Base-by-base conservation (phyloP, 2,113 vertebrate species). In the Ochotona curzoniae region DNA sequence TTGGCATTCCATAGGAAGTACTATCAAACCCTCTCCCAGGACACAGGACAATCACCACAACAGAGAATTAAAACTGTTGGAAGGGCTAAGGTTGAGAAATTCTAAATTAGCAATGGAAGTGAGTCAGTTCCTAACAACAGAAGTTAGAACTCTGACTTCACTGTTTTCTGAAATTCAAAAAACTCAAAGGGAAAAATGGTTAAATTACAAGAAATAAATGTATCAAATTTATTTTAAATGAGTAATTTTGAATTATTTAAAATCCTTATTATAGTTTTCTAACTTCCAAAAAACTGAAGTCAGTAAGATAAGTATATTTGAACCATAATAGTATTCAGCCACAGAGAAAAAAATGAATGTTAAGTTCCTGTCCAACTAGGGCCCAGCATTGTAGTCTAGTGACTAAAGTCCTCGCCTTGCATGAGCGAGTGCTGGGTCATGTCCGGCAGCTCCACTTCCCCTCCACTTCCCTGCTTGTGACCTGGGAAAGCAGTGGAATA, bases 181-280 rank as follows among this genome's bases (percentile, higher is more conserved):
- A 88, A 80, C 64, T n/a, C 70, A 7, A 21, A 86, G 38, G 15
- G 32, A 20, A 61, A 92, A 83, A 63, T 10, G 4, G 13, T 38
- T n/a, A 87, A 63, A 90, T 80, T 67, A 83, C 38, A 87, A 86
- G 32, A 83, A 95, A 82, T 54, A 63, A 75, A 84, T 83, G 7
- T 35, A 70, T 1, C 10, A 8, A 32, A 47, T 83, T 81, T 61
- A 83, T 83, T 80, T 80, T 30, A 93, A 93, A 81, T 23, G 47
- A 35, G 38, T 1, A 14, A 69, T 32, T 94, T 93, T 81, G 89
- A 76, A 30, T 91, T 76, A 89, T 49, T 57, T 80, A 74, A 87
- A n/a, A 64, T 8, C 54, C 21, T 63, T 51, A 76, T 76, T 76
- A 35, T n/a, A 81, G 25, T 66, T 90, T 73, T 66, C 70, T n/a